A percentile compares a stretch with the other conserved stretches of the same genome.
These are phyloP conservation scores for Eudasyphora cyanicolor DNA, from an alignment of 2,888 invertebrate species.

Conservation along the genomic window DNA sequence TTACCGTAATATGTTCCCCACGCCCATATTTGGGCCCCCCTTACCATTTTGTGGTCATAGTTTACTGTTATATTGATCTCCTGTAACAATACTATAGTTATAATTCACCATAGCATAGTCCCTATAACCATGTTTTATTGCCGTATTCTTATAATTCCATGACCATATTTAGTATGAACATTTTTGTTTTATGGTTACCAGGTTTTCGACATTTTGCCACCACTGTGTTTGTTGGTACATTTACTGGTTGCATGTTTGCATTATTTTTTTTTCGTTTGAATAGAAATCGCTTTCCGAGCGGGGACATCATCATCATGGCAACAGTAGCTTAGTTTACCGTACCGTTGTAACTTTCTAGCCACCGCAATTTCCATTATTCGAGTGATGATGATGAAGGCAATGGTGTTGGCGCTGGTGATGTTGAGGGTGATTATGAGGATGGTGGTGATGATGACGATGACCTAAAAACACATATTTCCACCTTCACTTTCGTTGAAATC, in stretches of 20 bases:
- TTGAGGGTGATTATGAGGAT: too few species aligned
- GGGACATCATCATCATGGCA: not conserved
- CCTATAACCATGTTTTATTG: too few species aligned
- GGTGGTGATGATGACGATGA: slow-evolving; percentile 68
- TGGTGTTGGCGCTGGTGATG: too few species aligned
- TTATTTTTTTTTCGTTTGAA: not conserved
- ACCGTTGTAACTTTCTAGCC: slow-evolving; percentile 33
- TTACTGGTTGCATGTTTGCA: slow-evolving; percentile 23
- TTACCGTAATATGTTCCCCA: too few species aligned
- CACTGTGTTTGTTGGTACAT: not conserved
- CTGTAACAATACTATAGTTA: too few species aligned
- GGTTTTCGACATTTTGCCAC: not conserved
- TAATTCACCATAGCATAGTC: too few species aligned
- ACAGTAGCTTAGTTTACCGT: slow-evolving; percentile 31
- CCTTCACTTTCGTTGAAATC: slow-evolving; percentile 74
- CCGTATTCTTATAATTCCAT: slow-evolving; percentile 51
- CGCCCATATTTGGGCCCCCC: too few species aligned
- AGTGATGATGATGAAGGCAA: slow-evolving; percentile 35
- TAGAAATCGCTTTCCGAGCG: slow-evolving; percentile 3
- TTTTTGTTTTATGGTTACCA: too few species aligned
- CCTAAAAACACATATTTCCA: slow-evolving; percentile 77
- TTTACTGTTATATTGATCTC: too few species aligned
- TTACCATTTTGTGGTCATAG: too few species aligned
- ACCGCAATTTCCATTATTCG: slow-evolving; percentile 58
- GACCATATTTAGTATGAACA: too few species aligned